Base-by-base conservation (phyloP, 2,113 vertebrate genomes). In the Xenopus laevis region DNA sequence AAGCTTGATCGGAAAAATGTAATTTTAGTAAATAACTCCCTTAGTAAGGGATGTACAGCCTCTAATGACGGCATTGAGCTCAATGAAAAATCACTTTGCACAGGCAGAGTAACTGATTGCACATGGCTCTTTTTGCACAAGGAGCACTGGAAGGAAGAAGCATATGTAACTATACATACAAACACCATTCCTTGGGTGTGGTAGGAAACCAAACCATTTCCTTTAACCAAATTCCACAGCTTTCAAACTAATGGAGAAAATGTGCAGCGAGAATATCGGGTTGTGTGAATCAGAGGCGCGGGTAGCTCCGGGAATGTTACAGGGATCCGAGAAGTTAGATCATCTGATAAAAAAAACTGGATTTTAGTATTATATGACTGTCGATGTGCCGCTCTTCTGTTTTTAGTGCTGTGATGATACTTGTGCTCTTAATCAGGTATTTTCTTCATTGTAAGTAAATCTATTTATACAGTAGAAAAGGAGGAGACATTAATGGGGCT, bases 221-320 rank as follows among this genome's bases (percentile, higher is more conserved):
- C 72, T 74, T 60, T 60, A 47, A 60, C 53, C 45, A 68, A 68
- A 74, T 74, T 74, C 72, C 72, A 20, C 72, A 61, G 72, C 72
- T 74, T 68, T 65, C 72, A 74, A 74, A 40, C 57, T 74, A 74
- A 74, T 74, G 64, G 65, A 44, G 59, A 60, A 67, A 74, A 74
- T 18, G 65, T 68, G 57, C 13, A 11, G 64, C 23, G 15, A 20
- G 20, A 20, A 13, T 16, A 47, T 61, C 40, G 60, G 72, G 55
- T 68, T 60, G 17, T 40, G 20, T 33, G 64, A 4, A 21, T 10
- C 11, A 21, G n/a, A 27, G 47, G 57, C 11, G 69, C 21, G 33
- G 33, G 57, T 53, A 30, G 60, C n/a, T 53, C 44, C 11, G 72
- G 44, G 40, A 59, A 53, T 10, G n/a, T 40, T 57, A 65, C 13